These are phyloP conservation scores for Pyrgus malvae DNA, from an alignment of 2,888 invertebrate species.

Conservation along the genomic window DNA sequence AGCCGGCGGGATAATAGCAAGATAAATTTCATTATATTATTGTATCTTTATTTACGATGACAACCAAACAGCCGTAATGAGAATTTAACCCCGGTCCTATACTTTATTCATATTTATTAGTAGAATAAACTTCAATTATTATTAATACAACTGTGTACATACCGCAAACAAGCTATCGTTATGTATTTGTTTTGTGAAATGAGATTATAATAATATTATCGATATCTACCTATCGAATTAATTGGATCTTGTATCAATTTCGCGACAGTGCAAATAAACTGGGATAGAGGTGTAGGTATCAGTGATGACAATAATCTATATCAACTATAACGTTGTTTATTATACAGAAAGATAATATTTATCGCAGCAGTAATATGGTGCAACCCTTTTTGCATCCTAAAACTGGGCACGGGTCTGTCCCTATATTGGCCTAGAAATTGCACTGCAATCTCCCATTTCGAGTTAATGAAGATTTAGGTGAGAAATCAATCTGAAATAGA, in stretches of 20 bases:
- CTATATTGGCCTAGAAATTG: no score
- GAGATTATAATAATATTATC: no score
- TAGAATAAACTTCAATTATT: conserved; percentile 1
- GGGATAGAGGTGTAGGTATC: background rate
- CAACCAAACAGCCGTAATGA: background rate
- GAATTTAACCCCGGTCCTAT: background rate
- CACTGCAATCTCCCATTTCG: no score
- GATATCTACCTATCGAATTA: conserved; percentile 24
- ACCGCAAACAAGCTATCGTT: background rate
- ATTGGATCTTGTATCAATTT: background rate
- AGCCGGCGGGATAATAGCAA: background rate
- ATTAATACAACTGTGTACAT: background rate
- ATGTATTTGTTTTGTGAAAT: conserved; percentile 19
- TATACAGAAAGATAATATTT: no score
- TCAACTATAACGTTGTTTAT: no score
- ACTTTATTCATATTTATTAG: background rate
- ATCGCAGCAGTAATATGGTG: no score
- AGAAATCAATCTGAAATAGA: no score
- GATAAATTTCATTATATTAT: background rate
- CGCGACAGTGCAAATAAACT: background rate
- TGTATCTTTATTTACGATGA: conserved; percentile 3
- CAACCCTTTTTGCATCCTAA: no score
- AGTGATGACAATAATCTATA: background rate
- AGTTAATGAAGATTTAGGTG: no score
- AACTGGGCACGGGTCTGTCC: no score